Base-by-base conservation (phyloP, 2,888 invertebrate genomes). In the Caenorhabditis auriculariae region DNA sequence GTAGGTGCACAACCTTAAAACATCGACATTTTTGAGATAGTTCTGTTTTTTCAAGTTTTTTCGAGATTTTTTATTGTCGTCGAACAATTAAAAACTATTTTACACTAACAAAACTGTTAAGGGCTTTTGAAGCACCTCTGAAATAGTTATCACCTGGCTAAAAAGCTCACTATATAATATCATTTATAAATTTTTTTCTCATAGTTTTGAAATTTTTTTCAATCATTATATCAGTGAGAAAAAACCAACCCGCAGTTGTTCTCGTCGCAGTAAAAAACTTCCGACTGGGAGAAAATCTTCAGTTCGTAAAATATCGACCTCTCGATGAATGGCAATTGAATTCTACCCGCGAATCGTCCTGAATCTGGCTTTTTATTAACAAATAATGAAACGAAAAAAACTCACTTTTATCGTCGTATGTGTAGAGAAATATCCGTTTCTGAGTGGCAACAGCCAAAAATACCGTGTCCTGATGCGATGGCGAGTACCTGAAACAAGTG, bases 201-300 rank as follows among this genome's bases (percentile, higher is more conserved):
- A n/a, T n/a, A n/a, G n/a, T n/a, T n/a, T n/a, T n/a, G n/a, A n/a
- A n/a, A n/a, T n/a, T n/a, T n/a, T n/a, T n/a, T n/a, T n/a, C n/a
- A n/a, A n/a, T n/a, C n/a, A n/a, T n/a, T n/a, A n/a, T n/a, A n/a
- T n/a, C n/a, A n/a, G 9, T 35, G n/a, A 19, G 21, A 39, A 21
- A 12, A 28, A 45, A 37, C 44, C 26, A 29, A 69, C 66, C 62
- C 59, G 61, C 73, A 73, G n/a, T 50, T 41, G 1, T 41, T 15
- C 21, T 55, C 51, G 43, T 71, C 71, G 38, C 73, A 73, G 50
- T 65, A 73, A 39, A 69, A 67, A 0, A 73, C 21, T 44, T 60
- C 61, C 7, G 65, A 60, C 17, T 60, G 54, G 12, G 67, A 64
- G 26, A 71, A 54, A 32, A 73, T 28, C 45, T 64, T 71, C 37